Base-by-base conservation (phyloP, 2,797 vertebrate genomes). In the Smutsia gigantea region DNA sequence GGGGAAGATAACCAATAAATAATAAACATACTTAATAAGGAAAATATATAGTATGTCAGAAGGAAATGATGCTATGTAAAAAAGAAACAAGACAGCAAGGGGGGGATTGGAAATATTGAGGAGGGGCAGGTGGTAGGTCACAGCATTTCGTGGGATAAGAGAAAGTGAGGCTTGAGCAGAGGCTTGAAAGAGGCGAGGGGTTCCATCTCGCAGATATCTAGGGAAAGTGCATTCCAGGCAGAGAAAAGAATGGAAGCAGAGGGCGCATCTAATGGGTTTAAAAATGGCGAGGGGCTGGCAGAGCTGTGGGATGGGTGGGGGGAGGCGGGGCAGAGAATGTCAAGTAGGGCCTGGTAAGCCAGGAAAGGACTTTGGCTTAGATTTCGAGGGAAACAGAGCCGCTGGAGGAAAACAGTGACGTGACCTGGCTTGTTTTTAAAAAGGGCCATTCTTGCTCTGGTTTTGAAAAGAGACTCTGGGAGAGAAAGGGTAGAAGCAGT, bases 21-120 rank as follows among this genome's bases (percentile, higher is more conserved):
- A 71, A 93, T 83, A 82, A 81, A n/a, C 85, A 88, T 95, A 88
- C 78, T 95, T 82, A 90, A 46, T 71, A 92, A 92, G 81, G 75
- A 53, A 92, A 84, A 53, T 75, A 63, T 59, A 82, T 25, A 3
- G 18, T 53, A 37, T 27, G 25, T 93, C 90, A 55, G 66, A 74
- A 93, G 77, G 87, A 95, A 88, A 59, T 59, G 46, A 72, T 68
- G 12, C 49, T 87, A 2, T 46, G 34, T 55, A 29, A 83, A 63
- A 88, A 95, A 78, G 51, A 75, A 82, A 89, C 42, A 87, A 4
- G 63, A 39, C 74, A 92, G 17, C 27, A 39, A 49, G 25, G 4
- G 29, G 18, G 17, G 25, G 37, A 3, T 4, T 46, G 37, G 71
- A 64, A 69, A 61, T 29, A 37, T 0, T 17, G 15, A 17, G 27